These are phyloP conservation scores for Neoscelio sp. DNA, from an alignment of 2,888 invertebrate genomes.

Conservation along the genomic window DNA sequence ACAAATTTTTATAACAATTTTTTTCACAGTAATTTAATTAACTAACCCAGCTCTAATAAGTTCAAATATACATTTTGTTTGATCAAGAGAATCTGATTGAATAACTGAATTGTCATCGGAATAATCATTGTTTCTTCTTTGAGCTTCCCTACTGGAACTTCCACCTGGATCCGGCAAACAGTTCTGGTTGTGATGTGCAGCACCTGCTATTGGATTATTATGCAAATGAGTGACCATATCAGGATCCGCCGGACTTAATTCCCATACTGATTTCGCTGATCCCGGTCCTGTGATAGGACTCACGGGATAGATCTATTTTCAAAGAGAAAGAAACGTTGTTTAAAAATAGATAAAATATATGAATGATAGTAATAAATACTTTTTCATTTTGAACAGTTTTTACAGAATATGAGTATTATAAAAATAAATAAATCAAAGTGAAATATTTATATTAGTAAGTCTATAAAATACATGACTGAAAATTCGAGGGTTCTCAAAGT, in stretches of 20 bases:
- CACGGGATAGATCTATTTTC: slow-evolving; percentile 80
- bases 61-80: slow-evolving; percentile 91
- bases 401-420: too few relatives aligned
- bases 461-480: too few relatives aligned
- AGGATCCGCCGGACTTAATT: slow-evolving; percentile 85
- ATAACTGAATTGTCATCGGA: slow-evolving; percentile 76
- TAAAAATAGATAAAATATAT: not conserved
- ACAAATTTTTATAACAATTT: too few relatives aligned
- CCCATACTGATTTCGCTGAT: slow-evolving; percentile 95
- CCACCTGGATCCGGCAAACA: slow-evolving; percentile 67
- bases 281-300: slow-evolving; percentile 89
- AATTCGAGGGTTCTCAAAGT: too few relatives aligned
- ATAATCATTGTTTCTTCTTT: slow-evolving; percentile 77
- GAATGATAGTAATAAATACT: not conserved
- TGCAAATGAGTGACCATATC: slow-evolving; percentile 82
- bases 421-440: too few relatives aligned
- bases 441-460: too few relatives aligned
- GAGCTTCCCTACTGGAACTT: slow-evolving; percentile 52
- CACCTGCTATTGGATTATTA: slow-evolving; percentile 79
- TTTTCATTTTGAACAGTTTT: too few relatives aligned
- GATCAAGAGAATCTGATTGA: slow-evolving; percentile 78
- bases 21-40: too few relatives aligned
- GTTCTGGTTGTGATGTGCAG: slow-evolving; percentile 74
- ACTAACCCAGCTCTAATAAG: slow-evolving; percentile 92
- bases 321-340: slow-evolving; percentile 19